Evolutionary conservation across 35 echinoderm and acorn worm species (phyloP), one percentile per base, ranked within the genome.

Genomic region (Antedon bifida): DNA sequence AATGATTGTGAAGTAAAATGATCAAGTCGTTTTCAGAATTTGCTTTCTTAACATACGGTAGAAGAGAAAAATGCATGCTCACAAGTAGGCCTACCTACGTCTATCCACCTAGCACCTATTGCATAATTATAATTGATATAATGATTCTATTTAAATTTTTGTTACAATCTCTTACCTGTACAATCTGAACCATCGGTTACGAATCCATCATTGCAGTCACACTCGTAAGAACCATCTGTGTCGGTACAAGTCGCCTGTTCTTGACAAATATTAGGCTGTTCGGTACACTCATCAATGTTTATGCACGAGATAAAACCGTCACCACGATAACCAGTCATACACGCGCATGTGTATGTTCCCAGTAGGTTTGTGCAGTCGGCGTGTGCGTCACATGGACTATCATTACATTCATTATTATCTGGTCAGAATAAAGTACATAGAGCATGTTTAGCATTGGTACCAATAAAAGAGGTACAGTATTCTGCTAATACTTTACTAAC

Each of bases 271-370:
- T 74, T 30, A 14, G 30, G 3, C 38, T 8, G 5, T 33, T 42
- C 36, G 5, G 38, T 73, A 73, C 82, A 83, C 31, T 83, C 82
- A 30, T 83, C 29, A 30, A 73, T 35, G 82, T 83, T 82, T 5
- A 7, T 13, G 29, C 80, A 82, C 35, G 34, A 30, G 19, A 30
- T 46, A 46, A 42, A 82, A 31, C 35, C 35, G 80, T 82, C 80
- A 17, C 80, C 80, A 5, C 34, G 2, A 29, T 73, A 83, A 42
- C 82, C 82, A 28, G 44, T 32, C 5, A 13, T 1, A 83, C 82
- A 83, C 5, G 26, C 30, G 31, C 82, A 83, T 23, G 30, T 30
- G 46, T 32, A 83, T 16, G 38, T 32, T 19, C 82, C 82, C 14
- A 33, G 44, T 5, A 74, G 19, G 29, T 83, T 35, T 11, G 29